Percentiles rank a stretch among this genome's conserved stretches.
Conservation (phyloP, 2,797 vertebrate species). For the Cyclopterus lumpus region DNA sequence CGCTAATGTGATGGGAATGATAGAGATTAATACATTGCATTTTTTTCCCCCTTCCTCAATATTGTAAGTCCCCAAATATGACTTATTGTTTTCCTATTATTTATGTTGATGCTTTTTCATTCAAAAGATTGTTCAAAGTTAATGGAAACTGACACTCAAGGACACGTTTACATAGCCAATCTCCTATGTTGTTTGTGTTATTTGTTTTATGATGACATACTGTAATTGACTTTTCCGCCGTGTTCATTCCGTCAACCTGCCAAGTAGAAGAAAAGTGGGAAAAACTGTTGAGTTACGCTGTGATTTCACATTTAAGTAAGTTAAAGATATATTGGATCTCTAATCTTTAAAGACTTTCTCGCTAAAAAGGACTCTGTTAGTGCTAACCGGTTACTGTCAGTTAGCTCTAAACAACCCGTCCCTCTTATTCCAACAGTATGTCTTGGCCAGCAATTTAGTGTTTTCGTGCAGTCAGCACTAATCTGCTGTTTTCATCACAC, state of each 20-base stretch:
- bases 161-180: background rate
- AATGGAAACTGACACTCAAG: background rate
- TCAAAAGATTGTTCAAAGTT: background rate
- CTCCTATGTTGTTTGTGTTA: background rate
- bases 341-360: background rate
- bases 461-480: no score
- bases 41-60: background rate
- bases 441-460: no score
- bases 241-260: background rate
- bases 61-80: background rate
- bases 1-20: slow-evolving; percentile 8
- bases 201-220: background rate
- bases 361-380: background rate
- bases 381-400: background rate
- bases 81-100: background rate
- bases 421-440: no score
- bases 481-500: no score
- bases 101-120: background rate
- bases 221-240: background rate
- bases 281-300: background rate
- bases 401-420: no score
- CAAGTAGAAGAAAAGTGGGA: background rate
- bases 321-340: no score
- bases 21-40: background rate
- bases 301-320: background rate